These are phyloP conservation scores for Jaculus jaculus DNA, from an alignment of 2,113 vertebrate species.

Conservation along the genomic window DNA sequence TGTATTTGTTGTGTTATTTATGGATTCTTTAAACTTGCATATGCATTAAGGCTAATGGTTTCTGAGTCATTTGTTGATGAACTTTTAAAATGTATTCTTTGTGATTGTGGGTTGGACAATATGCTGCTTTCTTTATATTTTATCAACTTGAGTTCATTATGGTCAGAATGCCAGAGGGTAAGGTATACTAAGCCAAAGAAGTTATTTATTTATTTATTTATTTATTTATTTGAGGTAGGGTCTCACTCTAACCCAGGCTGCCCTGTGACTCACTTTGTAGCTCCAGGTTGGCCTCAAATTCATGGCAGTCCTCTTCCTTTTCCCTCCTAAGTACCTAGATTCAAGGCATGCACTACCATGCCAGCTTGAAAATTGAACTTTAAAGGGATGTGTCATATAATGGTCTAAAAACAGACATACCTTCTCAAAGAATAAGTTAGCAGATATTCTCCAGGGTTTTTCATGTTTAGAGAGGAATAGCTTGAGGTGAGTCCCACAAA, in stretches of 20 bases:
- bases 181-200: background rate
- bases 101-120: conserved; percentile 16
- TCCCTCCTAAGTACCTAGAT: background rate
- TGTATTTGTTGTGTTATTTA: background rate
- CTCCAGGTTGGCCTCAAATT: no score
- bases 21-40: conserved; percentile 2
- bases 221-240: no score
- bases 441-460: background rate
- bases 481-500: background rate
- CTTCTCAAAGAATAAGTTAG: background rate
- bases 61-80: background rate
- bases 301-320: no score
- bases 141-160: conserved; percentile 10
- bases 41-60: conserved; percentile 27
- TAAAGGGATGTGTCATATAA: background rate
- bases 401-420: background rate
- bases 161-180: background rate
- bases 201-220: background rate
- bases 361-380: background rate
- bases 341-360: background rate
- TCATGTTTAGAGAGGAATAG: conserved; percentile 13
- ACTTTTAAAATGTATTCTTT: background rate
- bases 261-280: no score
- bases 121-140: background rate
- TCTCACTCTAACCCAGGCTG: no score